Evolutionary conservation across 2,113 vertebrate species (phyloP), one percentile per base, ranked within the genome.

Genomic region (Laticauda laticaudata): DNA sequence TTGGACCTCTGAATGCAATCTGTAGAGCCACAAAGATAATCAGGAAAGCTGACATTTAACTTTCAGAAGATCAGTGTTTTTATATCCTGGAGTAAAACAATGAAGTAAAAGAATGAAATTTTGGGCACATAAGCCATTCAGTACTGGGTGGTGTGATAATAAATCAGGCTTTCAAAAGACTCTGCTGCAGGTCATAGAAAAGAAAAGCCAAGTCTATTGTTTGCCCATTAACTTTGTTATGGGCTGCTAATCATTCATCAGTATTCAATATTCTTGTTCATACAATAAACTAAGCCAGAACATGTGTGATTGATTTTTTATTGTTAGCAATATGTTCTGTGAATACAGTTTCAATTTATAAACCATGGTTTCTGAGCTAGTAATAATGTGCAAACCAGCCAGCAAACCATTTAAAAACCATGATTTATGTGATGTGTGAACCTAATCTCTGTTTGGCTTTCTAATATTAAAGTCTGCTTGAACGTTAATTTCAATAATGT

Each of bases 81-180:
- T 96, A 97, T 96, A 95, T 95, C 93, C 39, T 0, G 94, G 96
- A 97, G 96, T 97, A 97, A 96, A 88, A 81, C 18, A 18, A 81
- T 39, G 94, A 95, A 93, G 90, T 43, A 54, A 90, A 95, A 95
- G 96, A 96, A 97, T 97, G 96, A 1, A 69, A 93, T 95, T 94
- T 69, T 93, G 94, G 12, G 59, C 95, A 94, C 0, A 0, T 0
- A 34, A 96, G 92, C 93, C 86, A 26, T 93, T 94, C 92, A 91
- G 91, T 4, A 94, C 93, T 91, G 93, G 96, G 93, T 94, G 95
- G 94, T 95, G 90, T 96, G 96, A 97, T 96, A 94, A 93, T 93
- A 95, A 95, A 86, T 95, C 96, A 96, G 92, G 86, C 92, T 56
- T 0, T 0, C 61, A 94, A 93, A 0, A 0, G 91, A 69, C 55